Conservation (phyloP, 2,113 vertebrate species). For the Callipepla squamata region DNA sequence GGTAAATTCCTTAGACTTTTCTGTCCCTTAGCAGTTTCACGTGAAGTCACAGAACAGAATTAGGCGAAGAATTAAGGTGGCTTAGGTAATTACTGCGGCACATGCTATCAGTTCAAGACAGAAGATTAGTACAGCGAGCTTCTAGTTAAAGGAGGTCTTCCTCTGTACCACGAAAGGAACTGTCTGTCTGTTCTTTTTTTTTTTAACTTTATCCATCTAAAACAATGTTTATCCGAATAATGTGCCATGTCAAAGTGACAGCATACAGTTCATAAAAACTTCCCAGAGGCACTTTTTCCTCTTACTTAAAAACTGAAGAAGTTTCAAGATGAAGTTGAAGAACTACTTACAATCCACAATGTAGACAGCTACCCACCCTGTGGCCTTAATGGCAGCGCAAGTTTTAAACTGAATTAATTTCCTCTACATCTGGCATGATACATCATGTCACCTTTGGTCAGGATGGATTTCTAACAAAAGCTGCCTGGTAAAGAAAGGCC, state of each 20-base stretch:
- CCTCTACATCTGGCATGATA: background rate
- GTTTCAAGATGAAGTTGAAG: background rate
- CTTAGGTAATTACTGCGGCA: constrained; percentile 68
- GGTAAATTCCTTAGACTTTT: constrained; percentile 63
- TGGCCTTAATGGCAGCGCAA: background rate
- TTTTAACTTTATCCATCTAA: background rate
- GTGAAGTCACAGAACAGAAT: constrained; percentile 65
- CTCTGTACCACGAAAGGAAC: background rate
- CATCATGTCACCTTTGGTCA: background rate
- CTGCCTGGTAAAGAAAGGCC: background rate
- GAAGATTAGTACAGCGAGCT: constrained; percentile 57
- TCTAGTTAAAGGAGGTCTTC: constrained; percentile 54
- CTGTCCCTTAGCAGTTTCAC: constrained; percentile 67
- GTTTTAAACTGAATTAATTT: background rate
- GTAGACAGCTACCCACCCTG: background rate
- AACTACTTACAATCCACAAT: background rate
- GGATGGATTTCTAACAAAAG: background rate
- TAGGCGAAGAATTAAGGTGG: constrained; percentile 66
- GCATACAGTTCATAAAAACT: background rate
- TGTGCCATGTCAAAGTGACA: background rate
- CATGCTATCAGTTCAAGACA: constrained; percentile 70
- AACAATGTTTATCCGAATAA: background rate
- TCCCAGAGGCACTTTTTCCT: background rate
- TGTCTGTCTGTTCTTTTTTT: background rate
- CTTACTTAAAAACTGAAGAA: background rate